Percentiles rank a stretch among this genome's conserved stretches.
Conservation (phyloP, 2,888 invertebrate species). For the Sylvicola cinctus region DNA sequence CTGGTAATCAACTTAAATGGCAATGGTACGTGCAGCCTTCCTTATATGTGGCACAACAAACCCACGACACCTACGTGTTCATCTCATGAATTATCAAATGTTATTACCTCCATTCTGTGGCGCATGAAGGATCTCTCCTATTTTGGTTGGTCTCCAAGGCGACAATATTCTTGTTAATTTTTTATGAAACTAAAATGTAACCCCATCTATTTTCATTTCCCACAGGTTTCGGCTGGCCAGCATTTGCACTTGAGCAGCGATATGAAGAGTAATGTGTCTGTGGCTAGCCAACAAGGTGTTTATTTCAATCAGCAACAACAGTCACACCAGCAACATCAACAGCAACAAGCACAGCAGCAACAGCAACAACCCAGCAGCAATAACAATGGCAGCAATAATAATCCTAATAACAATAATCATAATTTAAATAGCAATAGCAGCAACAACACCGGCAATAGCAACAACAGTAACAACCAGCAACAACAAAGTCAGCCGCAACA, state of each 20-base stretch:
- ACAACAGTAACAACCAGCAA: constrained; percentile 13
- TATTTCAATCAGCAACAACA: constrained; percentile 37
- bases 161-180: too few species aligned
- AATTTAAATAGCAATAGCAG: constrained; percentile 4
- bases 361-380: constrained; percentile 8
- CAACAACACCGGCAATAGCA: constrained; percentile 5
- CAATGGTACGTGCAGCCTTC: too few species aligned
- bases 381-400: constrained; percentile 2
- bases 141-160: too few species aligned
- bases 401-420: not conserved
- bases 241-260: constrained; percentile 60
- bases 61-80: too few species aligned
- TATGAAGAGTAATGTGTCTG: constrained; percentile 50
- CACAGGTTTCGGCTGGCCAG: constrained; percentile 68
- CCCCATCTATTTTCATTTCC: too few species aligned
- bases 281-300: constrained; percentile 71
- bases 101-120: too few species aligned
- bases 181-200: too few species aligned
- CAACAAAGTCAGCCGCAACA: constrained; percentile 18
- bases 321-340: constrained; percentile 12
- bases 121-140: too few species aligned
- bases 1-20: too few species aligned
- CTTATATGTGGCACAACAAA: too few species aligned
- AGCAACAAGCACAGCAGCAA: too few species aligned
- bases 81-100: too few species aligned